phyloP scores from a whole-genome alignment of 2,888 invertebrate species.

The Tenthredo scrophulariae region DNA sequence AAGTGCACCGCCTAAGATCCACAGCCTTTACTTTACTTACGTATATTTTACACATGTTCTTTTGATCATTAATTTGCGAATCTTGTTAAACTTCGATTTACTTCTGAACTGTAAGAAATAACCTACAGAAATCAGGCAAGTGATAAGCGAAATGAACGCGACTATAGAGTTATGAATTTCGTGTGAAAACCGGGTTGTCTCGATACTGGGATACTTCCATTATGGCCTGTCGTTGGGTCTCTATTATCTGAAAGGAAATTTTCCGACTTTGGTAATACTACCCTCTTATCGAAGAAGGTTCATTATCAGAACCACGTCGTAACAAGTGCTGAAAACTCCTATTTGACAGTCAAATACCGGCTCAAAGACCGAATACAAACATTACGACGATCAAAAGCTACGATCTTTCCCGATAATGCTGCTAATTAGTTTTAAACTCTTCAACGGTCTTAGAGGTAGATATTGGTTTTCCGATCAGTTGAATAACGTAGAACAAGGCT shows the following conservation, averaged over 20 bases:
- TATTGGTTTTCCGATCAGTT: background rate
- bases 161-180: background rate
- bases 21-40: background rate
- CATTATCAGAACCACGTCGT: background rate
- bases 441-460: background rate
- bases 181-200: background rate
- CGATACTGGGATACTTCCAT: background rate
- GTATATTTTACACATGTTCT: background rate
- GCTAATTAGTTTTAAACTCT: conserved; percentile 12
- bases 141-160: background rate
- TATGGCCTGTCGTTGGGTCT: background rate
- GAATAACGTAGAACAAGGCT: background rate
- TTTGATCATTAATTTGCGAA: background rate
- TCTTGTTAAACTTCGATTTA: background rate
- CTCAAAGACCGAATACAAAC: background rate
- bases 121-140: background rate
- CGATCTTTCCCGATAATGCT: conserved; percentile 6
- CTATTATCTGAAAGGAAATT: background rate
- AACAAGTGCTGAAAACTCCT: background rate
- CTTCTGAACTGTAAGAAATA: background rate
- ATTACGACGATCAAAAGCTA: conserved; percentile 18
- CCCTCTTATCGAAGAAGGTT: background rate
- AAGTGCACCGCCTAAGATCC: background rate
- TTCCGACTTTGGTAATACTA: background rate
- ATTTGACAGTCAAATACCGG: background rate